A percentile compares a stretch with the other conserved stretches of the same genome.
Evolutionary conservation across 2,888 invertebrate species (phyloP).

Genomic region (Raillietiella orientalis): DNA sequence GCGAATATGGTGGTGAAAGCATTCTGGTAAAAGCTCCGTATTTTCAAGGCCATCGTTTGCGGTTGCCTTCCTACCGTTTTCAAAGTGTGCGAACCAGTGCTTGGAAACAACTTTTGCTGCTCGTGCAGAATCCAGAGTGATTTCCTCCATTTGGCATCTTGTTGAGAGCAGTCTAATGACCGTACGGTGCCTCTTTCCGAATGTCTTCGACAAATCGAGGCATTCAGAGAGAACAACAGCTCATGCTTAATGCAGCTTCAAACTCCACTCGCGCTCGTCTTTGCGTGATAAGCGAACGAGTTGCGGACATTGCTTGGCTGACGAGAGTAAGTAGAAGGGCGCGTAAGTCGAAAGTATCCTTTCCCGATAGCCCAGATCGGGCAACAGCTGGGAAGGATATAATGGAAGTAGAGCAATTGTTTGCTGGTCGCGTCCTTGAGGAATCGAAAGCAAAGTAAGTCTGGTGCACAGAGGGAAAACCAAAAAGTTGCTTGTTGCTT

Average conservation of each 20-base stretch:
- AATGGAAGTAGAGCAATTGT: slow-evolving; percentile 92
- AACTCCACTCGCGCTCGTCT: slow-evolving; percentile 74
- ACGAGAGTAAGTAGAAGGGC: slow-evolving; percentile 26
- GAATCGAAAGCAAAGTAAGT: slow-evolving; percentile 76
- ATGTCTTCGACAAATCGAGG: slow-evolving; percentile 49
- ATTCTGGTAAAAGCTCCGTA: slow-evolving; percentile 28
- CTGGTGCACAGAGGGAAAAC: neutral
- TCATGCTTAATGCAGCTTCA: too few species aligned
- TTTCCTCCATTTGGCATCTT: slow-evolving; percentile 46
- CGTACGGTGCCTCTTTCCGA: slow-evolving; percentile 42
- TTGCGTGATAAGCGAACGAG: slow-evolving; percentile 79
- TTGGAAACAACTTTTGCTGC: slow-evolving; percentile 8
- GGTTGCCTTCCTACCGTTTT: too few species aligned
- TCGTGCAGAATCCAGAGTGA: slow-evolving; percentile 37
- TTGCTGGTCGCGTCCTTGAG: slow-evolving; percentile 84
- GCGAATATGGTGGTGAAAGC: slow-evolving; percentile 43
- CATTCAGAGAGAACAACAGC: slow-evolving; percentile 62
- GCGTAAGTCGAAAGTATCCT: slow-evolving; percentile 4
- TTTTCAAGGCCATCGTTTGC: neutral
- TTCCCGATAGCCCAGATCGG: slow-evolving; percentile 41
- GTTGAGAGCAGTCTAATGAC: slow-evolving; percentile 37
- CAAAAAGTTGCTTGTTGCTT: slow-evolving; percentile 4
- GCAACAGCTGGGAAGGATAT: slow-evolving; percentile 91
- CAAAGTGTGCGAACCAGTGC: neutral
- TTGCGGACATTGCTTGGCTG: slow-evolving; percentile 89